Evolutionary conservation across 1,140 invertebrate species (phyloP), one percentile per base, ranked within the genome.

Genomic region (Drosophila nasuta): DNA sequence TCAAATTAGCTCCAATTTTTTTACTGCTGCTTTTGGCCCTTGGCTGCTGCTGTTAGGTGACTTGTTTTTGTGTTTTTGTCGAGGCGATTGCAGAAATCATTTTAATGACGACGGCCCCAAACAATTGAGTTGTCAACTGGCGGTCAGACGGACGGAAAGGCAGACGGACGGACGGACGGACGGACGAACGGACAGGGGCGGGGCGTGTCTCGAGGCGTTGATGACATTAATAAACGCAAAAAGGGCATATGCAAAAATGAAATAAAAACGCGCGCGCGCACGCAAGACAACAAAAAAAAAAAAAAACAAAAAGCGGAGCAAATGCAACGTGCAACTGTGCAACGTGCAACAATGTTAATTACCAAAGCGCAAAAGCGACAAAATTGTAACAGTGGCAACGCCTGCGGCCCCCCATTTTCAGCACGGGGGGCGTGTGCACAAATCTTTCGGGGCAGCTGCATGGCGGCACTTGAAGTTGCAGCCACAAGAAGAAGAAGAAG

Each of bases 1-100:
- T 88, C 83, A 88, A 88, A 88, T 88, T 83, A 89, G 85, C 73
- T 88, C 77, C 80, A 88, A 83, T 88, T 88, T 81, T n/a, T 41
- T 46, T 45, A 15, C 35, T 65, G 64, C 25, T 8, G 13, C 38
- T 35, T 43, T 62, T 52, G 5, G 81, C 81, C 77, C 63, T 77
- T 72, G 64, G 66, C 71, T 38, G 35, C 35, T 66, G 72, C 70
- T 82, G 80, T 86, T 86, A 86, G 82, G 82, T 71, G 73, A 60
- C 45, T 25, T 25, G 20, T 25, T 25, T 25, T 25, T 25, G 20
- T 25, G 30, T 69, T 66, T 52, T 45, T 74, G 56, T 25, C 10
- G 13, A 33, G 49, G 56, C 65, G 70, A 75, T 82, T 66, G 76
- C 63, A 77, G 78, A 79, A 87, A 87, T 88, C 83, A 72, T 88